Percentiles rank a stretch among this genome's conserved stretches.
These are phyloP conservation scores for Bradypodion ventrale DNA, from an alignment of 2,797 vertebrate species.

Conservation along the genomic window DNA sequence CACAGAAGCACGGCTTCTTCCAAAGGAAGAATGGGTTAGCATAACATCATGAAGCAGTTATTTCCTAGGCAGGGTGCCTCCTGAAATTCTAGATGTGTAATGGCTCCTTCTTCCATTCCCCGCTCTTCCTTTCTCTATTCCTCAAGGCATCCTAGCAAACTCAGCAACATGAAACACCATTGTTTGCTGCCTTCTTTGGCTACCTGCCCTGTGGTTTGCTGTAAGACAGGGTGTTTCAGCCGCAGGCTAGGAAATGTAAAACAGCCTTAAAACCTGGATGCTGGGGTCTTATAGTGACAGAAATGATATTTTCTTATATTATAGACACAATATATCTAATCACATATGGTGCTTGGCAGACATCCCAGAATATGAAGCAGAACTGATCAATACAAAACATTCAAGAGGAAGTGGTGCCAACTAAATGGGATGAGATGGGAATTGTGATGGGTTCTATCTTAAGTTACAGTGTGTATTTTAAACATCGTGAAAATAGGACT, in stretches of 20 bases:
- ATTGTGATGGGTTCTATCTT: slow-evolving; percentile 27
- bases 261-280: slow-evolving; percentile 54
- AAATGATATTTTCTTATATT: slow-evolving; percentile 38
- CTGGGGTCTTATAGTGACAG: slow-evolving; percentile 42
- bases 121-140: not conserved
- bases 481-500: slow-evolving; percentile 11
- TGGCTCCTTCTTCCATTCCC: not conserved
- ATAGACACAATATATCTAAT: slow-evolving; percentile 64
- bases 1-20: not conserved
- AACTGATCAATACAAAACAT: slow-evolving; percentile 56
- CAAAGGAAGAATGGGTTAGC: not conserved
- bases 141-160: slow-evolving; percentile 26
- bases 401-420: slow-evolving; percentile 49
- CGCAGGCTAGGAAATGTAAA: slow-evolving; percentile 52
- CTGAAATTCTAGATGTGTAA: slow-evolving; percentile 17
- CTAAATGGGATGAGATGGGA: slow-evolving; percentile 26
- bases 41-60: not conserved
- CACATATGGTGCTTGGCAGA: slow-evolving; percentile 55
- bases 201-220: slow-evolving; percentile 50
- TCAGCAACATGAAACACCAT: slow-evolving; percentile 24
- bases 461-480: slow-evolving; percentile 33
- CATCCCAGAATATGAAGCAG: slow-evolving; percentile 57
- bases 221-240: slow-evolving; percentile 54
- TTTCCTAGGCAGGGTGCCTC: not conserved
- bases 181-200: slow-evolving; percentile 46